These are phyloP conservation scores for Phanerotoma sp. DNA, from an alignment of 2,888 invertebrate species.

Conservation along the genomic window DNA sequence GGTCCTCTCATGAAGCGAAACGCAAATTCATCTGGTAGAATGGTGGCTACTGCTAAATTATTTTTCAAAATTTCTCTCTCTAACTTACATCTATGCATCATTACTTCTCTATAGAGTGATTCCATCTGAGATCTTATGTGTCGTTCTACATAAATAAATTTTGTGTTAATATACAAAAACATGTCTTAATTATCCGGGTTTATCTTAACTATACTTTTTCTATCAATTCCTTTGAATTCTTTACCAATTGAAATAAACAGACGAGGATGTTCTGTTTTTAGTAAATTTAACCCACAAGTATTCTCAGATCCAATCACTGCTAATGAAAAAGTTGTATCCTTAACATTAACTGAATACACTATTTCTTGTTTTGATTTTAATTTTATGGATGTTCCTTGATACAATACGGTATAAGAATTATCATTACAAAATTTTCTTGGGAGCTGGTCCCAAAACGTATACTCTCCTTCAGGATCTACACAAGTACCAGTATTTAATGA, in stretches of 20 bases:
- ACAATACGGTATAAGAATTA: slow-evolving; percentile 18
- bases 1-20: slow-evolving; percentile 33
- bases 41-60: slow-evolving; percentile 32
- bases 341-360: slow-evolving; percentile 18
- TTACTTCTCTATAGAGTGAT: slow-evolving; percentile 31
- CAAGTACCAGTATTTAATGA: slow-evolving; percentile 7
- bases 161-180: slow-evolving; percentile 36
- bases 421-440: slow-evolving; percentile 19
- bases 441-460: slow-evolving; percentile 23
- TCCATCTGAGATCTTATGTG: slow-evolving; percentile 31
- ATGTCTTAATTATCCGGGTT: slow-evolving; percentile 29
- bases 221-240: slow-evolving; percentile 19
- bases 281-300: slow-evolving; percentile 21
- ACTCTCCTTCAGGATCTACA: slow-evolving; percentile 25
- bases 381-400: slow-evolving; percentile 14
- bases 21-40: slow-evolving; percentile 37
- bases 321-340: slow-evolving; percentile 28
- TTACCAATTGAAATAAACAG: slow-evolving; percentile 25
- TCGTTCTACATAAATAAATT: slow-evolving; percentile 41
- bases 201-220: slow-evolving; percentile 15
- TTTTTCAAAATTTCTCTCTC: slow-evolving; percentile 37
- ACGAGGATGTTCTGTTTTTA: slow-evolving; percentile 31
- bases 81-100: slow-evolving; percentile 33
- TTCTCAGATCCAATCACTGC: slow-evolving; percentile 1
- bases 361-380: neutral